Evolutionary conservation across 2,797 vertebrate species (phyloP), one percentile per base, ranked within the genome.

Genomic region (Trachops cirrhosus): DNA sequence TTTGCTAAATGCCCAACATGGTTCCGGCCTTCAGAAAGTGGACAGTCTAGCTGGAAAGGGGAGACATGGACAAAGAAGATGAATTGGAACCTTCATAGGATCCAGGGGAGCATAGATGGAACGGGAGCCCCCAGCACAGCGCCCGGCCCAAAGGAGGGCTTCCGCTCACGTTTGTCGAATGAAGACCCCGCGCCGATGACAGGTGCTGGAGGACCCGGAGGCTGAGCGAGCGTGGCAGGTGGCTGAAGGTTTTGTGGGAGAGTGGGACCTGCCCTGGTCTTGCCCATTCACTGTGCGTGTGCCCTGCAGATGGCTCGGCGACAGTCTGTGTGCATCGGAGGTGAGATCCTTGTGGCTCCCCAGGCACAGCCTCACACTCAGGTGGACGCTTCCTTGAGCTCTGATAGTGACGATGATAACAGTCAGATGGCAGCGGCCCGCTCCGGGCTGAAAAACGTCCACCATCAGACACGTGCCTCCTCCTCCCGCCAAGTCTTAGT

Each of bases 311-410:
- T 1, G 0, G n/a, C 44, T 29, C 41, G 41, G 9, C 2, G 6
- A 2, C 4, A 41, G 1, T n/a, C 1, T n/a, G 0, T 48, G 5
- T 18, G n/a, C n/a, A 39, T 68, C 32, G 3, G 64, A 8, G 21
- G 39, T 41, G 83, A 64, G n/a, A 78, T 37, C 71, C 22, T 0
- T 15, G 14, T n/a, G 7, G 15, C 5, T 92, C 54, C 62, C 67
- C 52, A 71, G 71, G 32, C 3, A 0, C 10, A 73, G 52, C n/a
- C 87, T 70, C 34, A 3, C 15, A 37, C 59, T 44, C 34, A 12
- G 18, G 9, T 16, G 50, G 48, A 62, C 44, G 39, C 15, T 77
- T 34, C 14, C 24, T 54, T 46, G 75, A 87, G 75, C 41, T 89
- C 73, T 9, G 10, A 44, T 18, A 19, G 68, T n/a, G 24, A 71